These are phyloP conservation scores for Rhinolophus sinicus DNA, from an alignment of 2,113 vertebrate species.

Conservation along the genomic window DNA sequence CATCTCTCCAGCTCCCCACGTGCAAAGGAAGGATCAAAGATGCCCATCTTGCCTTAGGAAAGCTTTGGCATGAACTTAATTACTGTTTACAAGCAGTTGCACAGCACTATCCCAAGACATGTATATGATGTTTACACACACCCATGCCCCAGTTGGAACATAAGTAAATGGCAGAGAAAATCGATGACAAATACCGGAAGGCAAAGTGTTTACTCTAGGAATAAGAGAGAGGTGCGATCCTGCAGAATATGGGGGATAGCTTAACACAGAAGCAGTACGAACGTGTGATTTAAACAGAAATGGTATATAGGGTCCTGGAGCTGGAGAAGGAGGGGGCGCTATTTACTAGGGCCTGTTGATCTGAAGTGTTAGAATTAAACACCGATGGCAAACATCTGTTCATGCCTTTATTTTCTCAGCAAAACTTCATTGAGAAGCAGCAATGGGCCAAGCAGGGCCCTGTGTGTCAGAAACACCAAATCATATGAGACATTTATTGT, in stretches of 20 bases:
- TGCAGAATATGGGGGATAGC: background rate
- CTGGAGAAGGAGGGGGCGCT: fast-evolving
- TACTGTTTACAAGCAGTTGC: slow-evolving; percentile 4
- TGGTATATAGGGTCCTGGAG: too few species aligned
- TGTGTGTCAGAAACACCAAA: background rate
- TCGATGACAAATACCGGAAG: slow-evolving; percentile 42
- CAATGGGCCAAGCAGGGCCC: fast-evolving
- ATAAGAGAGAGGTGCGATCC: background rate
- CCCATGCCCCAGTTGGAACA: background rate
- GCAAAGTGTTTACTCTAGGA: slow-evolving; percentile 11
- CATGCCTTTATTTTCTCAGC: background rate
- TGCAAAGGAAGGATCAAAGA: slow-evolving; percentile 53
- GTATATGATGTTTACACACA: slow-evolving; percentile 49
- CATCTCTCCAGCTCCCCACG: background rate
- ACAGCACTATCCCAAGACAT: background rate
- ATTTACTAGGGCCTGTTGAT: background rate
- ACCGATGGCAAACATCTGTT: background rate
- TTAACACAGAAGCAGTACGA: background rate
- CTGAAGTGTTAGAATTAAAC: background rate
- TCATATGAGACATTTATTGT: background rate
- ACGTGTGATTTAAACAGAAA: background rate
- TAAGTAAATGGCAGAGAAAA: slow-evolving; percentile 66
- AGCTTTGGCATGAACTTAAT: slow-evolving; percentile 52
- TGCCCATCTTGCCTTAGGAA: background rate
- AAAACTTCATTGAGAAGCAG: background rate